Evolutionary conservation across 2,888 invertebrate genomes (phyloP), one percentile per base, ranked within the genome.

Genomic region (Nebria brevicollis): DNA sequence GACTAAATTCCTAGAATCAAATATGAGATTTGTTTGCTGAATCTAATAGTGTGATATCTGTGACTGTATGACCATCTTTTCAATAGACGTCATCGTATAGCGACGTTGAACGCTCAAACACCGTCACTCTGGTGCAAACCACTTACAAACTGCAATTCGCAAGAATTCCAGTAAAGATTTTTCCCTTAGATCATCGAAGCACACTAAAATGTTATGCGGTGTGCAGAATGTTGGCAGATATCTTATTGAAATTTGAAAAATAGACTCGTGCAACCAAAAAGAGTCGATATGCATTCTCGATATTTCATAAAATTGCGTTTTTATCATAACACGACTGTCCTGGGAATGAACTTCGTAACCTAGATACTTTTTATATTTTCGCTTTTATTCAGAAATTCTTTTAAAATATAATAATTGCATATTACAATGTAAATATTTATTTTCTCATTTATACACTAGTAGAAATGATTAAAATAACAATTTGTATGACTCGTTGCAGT

Each of bases 161-260:
- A 72, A 72, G 64, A 72, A 73, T 78, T 78, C 42, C 65, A 65
- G 41, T 73, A 65, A 64, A 66, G 73, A 78, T 73, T 78, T 78
- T 78, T 41, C 72, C 64, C 25, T 78, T 73, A 73, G 73, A 78
- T 78, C 78, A 73, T 73, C 65, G 73, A 42, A 78, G 78, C 78
- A 66, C 73, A 73, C 26, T 65, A 77, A 77, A 42, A 78, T 73
- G 65, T 73, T 54, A 78, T 78, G 73, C 42, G 78, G 73, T 70
- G 73, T 13, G 72, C 41, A 72, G 65, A 75, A 68, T 68, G 68
- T 72, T 68, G 72, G n/a, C 64, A 72, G 42, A 72, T 64, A 64
- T 77, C 72, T 41, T 65, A 78, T 72, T 66, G 78, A 66, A 77
- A 78, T 78, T 73, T 66, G 78, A 72, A 78, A 78, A 78, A 72